A percentile compares a stretch with the other conserved stretches of the same genome.
Conservation (phyloP, 2,113 vertebrate species). For the Corythaeola cristata region DNA sequence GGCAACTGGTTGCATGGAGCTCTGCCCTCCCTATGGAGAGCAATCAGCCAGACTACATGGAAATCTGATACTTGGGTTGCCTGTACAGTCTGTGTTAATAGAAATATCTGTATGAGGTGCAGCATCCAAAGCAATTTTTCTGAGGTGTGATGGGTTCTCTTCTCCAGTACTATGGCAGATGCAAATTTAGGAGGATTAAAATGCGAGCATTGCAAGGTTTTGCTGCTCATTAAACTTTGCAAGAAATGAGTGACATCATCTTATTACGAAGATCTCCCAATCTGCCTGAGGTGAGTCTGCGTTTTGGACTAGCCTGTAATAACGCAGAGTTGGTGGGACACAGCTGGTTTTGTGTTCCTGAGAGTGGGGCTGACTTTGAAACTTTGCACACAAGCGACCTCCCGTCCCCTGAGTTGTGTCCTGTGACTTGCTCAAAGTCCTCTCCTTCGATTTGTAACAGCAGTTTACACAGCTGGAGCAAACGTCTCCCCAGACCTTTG, state of each 20-base stretch:
- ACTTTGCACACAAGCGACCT: background rate
- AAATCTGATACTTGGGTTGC: background rate
- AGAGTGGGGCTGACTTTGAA: background rate
- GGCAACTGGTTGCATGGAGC: background rate
- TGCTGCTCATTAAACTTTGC: background rate
- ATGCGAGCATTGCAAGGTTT: background rate
- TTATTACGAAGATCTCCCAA: background rate
- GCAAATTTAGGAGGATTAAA: background rate
- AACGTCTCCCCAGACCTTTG: slow-evolving; percentile 41
- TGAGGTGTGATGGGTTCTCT: background rate
- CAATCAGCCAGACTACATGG: background rate
- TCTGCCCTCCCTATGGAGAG: background rate
- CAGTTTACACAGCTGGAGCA: slow-evolving; percentile 46
- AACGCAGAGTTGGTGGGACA: background rate
- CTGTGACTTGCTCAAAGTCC: background rate
- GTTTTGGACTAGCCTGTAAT: background rate
- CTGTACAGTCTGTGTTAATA: background rate
- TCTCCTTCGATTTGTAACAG: background rate
- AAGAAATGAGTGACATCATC: background rate
- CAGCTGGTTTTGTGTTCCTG: background rate
- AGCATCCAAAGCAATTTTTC: background rate
- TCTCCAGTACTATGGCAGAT: background rate
- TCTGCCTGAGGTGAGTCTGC: background rate
- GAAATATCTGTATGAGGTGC: background rate
- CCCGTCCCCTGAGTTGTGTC: background rate